Base-by-base conservation (phyloP, 2,113 vertebrate genomes). In the Sterrhoptilus dennistouni region DNA sequence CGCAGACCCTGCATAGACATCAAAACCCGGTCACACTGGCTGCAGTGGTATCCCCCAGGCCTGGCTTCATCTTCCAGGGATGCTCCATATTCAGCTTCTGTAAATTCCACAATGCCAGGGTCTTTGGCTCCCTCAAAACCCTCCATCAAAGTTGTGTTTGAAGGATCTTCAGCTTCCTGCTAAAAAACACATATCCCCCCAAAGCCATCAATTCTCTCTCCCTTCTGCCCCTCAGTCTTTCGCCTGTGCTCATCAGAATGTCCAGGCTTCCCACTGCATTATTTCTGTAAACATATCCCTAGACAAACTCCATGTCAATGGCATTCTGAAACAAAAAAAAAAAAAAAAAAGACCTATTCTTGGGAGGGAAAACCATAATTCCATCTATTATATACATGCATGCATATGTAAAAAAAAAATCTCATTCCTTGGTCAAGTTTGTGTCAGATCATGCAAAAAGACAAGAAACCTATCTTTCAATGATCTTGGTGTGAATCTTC, bases 1-100 rank as follows among this genome's bases (percentile, higher is more conserved):
- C 99, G 98, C 81, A 99, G 98, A 96, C 99, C 99, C 98, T 99
- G 99, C 99, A 99, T 99, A 98, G 99, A 99, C 99, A 99, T 99
- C 98, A 99, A 99, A 97, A 99, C 98, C 87, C 98, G 97, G 97
- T 99, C 99, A 96, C 99, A 99, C 98, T 99, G 98, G 95, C 98
- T 98, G 95, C 99, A 99, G 49, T 99, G 98, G 98, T 99, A 99
- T 93, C 99, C 99, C 85, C 99, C 98, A 74, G 98, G 97, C 65
- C 98, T 98, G 82, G 97, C 97, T 92, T 98, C 98, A 98, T 99
- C 98, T 97, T 98, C 98, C 90, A 98, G 97, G 91, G 97, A 97
- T 96, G 98, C 69, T 98, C 97, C 97, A 97, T 54, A 97, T 96
- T 97, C 98, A 98, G 96, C 98, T 98, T 98, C 98, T 97, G 97